Evolutionary conservation across 2,113 vertebrate genomes (phyloP), one percentile per base, ranked within the genome.

Genomic region (Pao palembangensis): DNA sequence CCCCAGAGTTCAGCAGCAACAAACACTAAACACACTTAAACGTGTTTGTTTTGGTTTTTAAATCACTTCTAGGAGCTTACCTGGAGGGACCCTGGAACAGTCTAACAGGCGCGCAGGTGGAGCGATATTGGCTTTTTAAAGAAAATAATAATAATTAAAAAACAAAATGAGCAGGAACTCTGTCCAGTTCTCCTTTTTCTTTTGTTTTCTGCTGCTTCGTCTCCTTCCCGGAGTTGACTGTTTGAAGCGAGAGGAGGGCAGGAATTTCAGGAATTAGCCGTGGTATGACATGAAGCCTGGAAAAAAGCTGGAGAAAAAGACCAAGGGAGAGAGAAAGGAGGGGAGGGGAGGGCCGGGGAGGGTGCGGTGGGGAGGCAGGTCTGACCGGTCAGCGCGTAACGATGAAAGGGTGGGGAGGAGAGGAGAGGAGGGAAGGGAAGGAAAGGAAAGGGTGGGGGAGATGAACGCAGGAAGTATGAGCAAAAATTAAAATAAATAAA

Each of bases 251-350:
- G 69, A 87, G 83, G 84, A 86, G 81, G 85, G 85, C 78, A 88
- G 88, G 91, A 92, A 92, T 92, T 81, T 88, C 76, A 89, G 89
- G 91, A 91, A 92, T 92, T 88, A 85, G 76, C 85, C 78, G 84
- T 86, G 88, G 88, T 88, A 90, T 91, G 87, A 89, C 85, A 89
- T 80, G 90, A 88, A 89, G 89, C 72, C 76, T 75, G 78, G 78
- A 87, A 89, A 88, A 90, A 89, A 87, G 75, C 73, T 69, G 81
- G 78, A 85, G 84, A 86, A 85, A 79, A 80, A 83, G 83, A 10
- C 25, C 21, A 28, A 66, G 71, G 68, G 66, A 74, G 67, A 62
- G 80, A 73, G 75, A 71, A 58, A 57, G 62, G 41, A 65, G 48
- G 79, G 50, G 59, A 38, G 79, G 47, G 74, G 79, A 82, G 81